Conservation (phyloP, 2,888 invertebrate genomes). For the Drosophila mettleri region DNA sequence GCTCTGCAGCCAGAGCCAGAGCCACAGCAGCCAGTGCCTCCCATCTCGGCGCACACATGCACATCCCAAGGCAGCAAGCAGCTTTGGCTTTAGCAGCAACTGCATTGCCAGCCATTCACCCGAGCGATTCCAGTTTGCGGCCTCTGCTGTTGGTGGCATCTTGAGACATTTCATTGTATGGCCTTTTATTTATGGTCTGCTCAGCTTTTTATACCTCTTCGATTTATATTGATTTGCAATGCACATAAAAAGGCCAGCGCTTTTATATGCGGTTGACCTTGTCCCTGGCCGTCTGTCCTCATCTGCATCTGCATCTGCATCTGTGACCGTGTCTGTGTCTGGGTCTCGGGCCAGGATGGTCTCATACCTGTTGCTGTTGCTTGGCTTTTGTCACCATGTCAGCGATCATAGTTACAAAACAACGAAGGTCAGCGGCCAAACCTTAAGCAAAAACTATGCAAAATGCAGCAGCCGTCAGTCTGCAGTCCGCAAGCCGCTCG, state of each 20-base stretch:
- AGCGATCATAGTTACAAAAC: conserved; percentile 69
- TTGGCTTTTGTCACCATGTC: conserved; percentile 33
- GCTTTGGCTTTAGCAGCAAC: conserved; percentile 27
- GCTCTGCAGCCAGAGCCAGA: background rate
- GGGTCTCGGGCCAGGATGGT: conserved; percentile 50
- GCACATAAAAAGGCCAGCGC: conserved; percentile 60
- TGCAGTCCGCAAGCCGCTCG: conserved; percentile 10
- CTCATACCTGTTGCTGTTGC: conserved; percentile 14
- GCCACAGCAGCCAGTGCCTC: conserved; percentile 14
- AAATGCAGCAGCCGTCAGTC: conserved; percentile 37
- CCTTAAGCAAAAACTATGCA: conserved; percentile 49
- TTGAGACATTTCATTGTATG: conserved; percentile 77
- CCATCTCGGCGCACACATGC: conserved; percentile 11
- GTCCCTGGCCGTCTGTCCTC: conserved; percentile 50
- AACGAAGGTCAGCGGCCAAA: conserved; percentile 60
- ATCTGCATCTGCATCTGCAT: background rate
- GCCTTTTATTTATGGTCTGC: conserved; percentile 72
- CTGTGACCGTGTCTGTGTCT: background rate
- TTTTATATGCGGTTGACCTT: conserved; percentile 73
- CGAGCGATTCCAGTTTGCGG: conserved; percentile 73
- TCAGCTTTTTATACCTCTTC: conserved; percentile 76
- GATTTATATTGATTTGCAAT: conserved; percentile 78
- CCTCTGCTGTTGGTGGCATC: conserved; percentile 64
- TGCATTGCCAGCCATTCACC: conserved; percentile 65
- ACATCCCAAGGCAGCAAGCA: conserved; percentile 30